phyloP scores from a whole-genome alignment of 2,888 invertebrate genomes.

The Selenia dentaria region DNA sequence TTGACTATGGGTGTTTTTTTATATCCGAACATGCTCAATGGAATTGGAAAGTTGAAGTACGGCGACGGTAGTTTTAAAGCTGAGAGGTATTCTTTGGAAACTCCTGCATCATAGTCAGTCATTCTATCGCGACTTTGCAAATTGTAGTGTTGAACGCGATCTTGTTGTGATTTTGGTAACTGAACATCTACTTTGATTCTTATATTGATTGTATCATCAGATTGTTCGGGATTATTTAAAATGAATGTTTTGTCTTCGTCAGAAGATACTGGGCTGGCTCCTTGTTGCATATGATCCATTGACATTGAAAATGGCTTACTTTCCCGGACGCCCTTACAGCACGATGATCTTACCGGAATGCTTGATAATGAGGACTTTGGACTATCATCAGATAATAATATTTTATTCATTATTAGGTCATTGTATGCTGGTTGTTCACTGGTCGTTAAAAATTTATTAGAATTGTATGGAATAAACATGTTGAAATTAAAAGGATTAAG shows the following conservation, averaged over 20 bases:
- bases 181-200: constrained; percentile 70
- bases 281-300: constrained; percentile 31
- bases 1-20: constrained; percentile 51
- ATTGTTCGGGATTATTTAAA: constrained; percentile 25
- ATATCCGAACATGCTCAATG: constrained; percentile 55
- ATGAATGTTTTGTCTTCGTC: constrained; percentile 31
- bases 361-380: constrained; percentile 35
- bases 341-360: constrained; percentile 46
- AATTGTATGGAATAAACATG: constrained; percentile 53
- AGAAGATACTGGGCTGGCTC: constrained; percentile 17
- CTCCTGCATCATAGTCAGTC: constrained; percentile 39
- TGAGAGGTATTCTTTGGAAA: constrained; percentile 50
- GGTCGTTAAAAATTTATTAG: constrained; percentile 44
- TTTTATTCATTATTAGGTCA: constrained; percentile 37
- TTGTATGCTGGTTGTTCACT: constrained; percentile 34
- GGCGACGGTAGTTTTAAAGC: constrained; percentile 57
- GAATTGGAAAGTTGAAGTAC: constrained; percentile 61
- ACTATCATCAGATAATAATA: constrained; percentile 40
- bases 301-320: constrained; percentile 62
- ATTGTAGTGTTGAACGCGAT: constrained; percentile 11
- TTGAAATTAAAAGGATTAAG: constrained; percentile 58
- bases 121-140: constrained; percentile 16
- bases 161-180: constrained; percentile 53
- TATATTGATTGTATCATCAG: constrained; percentile 55
- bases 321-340: constrained; percentile 60